Evolutionary conservation across 2,113 vertebrate species (phyloP).

Genomic region (Erythrocebus patas): DNA sequence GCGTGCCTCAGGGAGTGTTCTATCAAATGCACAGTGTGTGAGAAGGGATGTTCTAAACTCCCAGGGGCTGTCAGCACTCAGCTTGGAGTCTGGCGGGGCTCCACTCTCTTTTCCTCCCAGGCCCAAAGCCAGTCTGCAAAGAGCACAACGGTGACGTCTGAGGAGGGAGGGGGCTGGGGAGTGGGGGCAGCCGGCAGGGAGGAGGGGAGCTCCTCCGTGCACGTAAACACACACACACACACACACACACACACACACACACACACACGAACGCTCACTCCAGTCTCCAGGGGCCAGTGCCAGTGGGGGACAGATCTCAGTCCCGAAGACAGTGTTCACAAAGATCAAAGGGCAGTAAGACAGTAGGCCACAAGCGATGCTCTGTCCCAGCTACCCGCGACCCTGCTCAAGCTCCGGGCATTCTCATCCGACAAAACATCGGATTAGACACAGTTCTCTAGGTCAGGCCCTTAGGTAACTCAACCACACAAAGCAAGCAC

Average conservation of each 20-base stretch:
- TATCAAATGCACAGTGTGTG: not conserved
- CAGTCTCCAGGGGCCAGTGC: not conserved
- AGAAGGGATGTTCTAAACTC: not conserved
- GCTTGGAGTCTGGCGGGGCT: not conserved
- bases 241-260: no score
- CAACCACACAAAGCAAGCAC: conserved; percentile 44
- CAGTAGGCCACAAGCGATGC: not conserved
- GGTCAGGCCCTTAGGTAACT: not conserved
- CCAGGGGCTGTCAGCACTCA: not conserved
- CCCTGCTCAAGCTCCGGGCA: not conserved
- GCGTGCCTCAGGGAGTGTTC: not conserved
- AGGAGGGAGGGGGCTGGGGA: not conserved
- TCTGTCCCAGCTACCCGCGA: not conserved
- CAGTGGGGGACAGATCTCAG: not conserved
- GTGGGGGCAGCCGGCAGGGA: not conserved
- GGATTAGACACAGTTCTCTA: not conserved
- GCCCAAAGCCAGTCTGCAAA: not conserved
- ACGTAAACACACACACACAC: no score
- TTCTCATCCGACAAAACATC: not conserved
- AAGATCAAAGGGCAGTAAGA: not conserved
- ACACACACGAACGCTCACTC: not conserved
- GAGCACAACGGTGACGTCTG: conserved; percentile 43
- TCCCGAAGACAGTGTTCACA: not conserved
- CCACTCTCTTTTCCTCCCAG: not conserved
- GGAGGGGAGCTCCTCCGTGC: not conserved